phyloP scores from a whole-genome alignment of 2,113 vertebrate genomes.

The Nothocercus nigrocapillus region DNA sequence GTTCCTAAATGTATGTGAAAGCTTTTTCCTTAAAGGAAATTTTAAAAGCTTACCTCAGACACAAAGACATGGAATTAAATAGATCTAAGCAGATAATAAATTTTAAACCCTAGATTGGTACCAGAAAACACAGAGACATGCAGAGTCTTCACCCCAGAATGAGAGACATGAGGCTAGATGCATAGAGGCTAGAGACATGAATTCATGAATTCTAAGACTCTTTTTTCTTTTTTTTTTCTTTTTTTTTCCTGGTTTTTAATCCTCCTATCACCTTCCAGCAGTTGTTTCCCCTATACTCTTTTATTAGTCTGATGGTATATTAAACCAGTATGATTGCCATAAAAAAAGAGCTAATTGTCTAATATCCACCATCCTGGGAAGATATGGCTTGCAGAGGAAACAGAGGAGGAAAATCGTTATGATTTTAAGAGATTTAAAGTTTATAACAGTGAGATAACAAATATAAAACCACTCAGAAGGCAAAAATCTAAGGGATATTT shows the following conservation, averaged over 20 bases:
- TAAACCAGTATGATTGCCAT: background rate
- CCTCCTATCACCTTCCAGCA: background rate
- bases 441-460: background rate
- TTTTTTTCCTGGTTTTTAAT: background rate
- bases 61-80: background rate
- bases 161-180: no score
- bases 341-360: background rate
- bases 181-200: background rate
- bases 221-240: background rate
- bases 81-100: background rate
- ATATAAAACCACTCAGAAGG: background rate
- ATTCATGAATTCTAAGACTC: background rate
- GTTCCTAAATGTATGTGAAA: background rate
- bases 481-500: background rate
- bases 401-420: background rate
- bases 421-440: constrained; percentile 7
- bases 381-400: background rate
- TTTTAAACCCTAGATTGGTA: background rate
- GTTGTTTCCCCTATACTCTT: constrained; percentile 1
- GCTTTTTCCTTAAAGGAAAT: background rate
- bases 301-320: background rate
- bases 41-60: background rate
- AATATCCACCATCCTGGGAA: background rate
- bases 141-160: background rate
- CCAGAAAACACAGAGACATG: background rate